Conservation (phyloP, 2,797 vertebrate species). For the Neoniphon sammara region DNA sequence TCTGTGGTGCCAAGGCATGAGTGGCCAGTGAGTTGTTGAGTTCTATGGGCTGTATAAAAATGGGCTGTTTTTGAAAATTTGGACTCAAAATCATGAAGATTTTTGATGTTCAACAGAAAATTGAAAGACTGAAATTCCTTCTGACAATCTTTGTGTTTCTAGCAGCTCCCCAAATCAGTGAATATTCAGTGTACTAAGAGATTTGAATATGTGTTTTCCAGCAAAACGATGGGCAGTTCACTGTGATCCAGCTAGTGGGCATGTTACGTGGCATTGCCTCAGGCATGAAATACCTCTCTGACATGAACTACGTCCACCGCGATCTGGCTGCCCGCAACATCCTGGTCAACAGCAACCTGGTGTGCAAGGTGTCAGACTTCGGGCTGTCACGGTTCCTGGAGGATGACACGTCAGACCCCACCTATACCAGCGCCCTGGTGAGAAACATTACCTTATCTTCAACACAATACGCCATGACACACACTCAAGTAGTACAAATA, state of each 20-base stretch:
- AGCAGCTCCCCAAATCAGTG: neutral
- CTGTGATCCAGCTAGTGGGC: conserved; percentile 97
- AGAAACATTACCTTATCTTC: conserved; percentile 42
- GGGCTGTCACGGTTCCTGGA: conserved; percentile 97
- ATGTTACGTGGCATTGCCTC: conserved; percentile 97
- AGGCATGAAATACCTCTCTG: conserved; percentile 97
- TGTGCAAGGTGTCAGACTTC: conserved; percentile 98
- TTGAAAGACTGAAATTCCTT: neutral
- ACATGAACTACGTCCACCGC: conserved; percentile 99
- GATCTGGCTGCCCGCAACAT: conserved; percentile 98
- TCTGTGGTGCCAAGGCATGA: too few relatives aligned
- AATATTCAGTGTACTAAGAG: neutral
- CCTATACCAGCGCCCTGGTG: conserved; percentile 98
- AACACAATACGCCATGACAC: neutral
- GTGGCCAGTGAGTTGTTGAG: too few relatives aligned
- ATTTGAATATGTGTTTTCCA: conserved; percentile 64
- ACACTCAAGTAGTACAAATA: neutral
- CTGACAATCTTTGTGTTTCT: too few relatives aligned
- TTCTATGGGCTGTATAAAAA: neutral
- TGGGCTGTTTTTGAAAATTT: too few relatives aligned
- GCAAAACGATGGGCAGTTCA: conserved; percentile 99
- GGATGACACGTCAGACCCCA: conserved; percentile 97
- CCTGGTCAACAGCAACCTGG: conserved; percentile 98
- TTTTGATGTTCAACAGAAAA: neutral
- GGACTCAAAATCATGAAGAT: neutral